Conservation (phyloP, 2,888 invertebrate species). For the Megastigmus dorsalis region DNA sequence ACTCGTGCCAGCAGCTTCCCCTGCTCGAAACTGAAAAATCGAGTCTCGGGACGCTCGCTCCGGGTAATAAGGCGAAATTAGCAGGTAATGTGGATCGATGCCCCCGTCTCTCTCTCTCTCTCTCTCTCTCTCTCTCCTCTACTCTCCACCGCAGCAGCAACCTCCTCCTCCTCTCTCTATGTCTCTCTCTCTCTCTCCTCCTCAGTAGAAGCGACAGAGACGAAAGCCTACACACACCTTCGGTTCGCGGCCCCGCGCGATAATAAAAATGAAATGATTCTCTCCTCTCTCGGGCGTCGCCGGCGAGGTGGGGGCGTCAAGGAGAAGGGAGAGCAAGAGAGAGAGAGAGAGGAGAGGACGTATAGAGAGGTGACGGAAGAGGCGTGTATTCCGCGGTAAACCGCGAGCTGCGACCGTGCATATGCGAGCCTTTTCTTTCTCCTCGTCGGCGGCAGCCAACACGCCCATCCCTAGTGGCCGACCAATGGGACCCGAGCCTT, state of each 20-base stretch:
- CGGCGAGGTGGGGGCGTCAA: neutral
- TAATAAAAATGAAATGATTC: conserved; percentile 73
- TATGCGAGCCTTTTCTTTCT: conserved; percentile 63
- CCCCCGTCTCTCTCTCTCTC: conserved; percentile 53
- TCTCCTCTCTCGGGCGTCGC: conserved; percentile 30
- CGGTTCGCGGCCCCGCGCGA: conserved; percentile 64
- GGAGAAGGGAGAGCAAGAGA: conserved; percentile 17
- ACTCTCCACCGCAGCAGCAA: too few species aligned
- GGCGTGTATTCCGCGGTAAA: conserved; percentile 17
- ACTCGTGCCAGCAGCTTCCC: conserved; percentile 26
- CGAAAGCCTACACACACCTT: conserved; percentile 6
- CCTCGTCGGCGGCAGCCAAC: conserved; percentile 64
- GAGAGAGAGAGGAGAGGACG: conserved; percentile 38
- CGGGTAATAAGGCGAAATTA: conserved; percentile 70
- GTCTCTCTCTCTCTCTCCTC: conserved; percentile 28
- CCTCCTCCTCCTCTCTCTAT: conserved; percentile 54
- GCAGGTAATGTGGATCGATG: conserved; percentile 72
- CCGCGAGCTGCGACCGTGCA: neutral
- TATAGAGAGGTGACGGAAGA: conserved; percentile 43
- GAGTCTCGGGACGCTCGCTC: conserved; percentile 50
- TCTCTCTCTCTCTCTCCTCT: too few species aligned
- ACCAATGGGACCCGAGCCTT: conserved; percentile 39
- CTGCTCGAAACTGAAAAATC: conserved; percentile 66
- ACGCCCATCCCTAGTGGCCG: conserved; percentile 54
- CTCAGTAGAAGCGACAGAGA: neutral